These are phyloP conservation scores for Apeltes quadracus DNA, from an alignment of 2,113 vertebrate species.

Conservation along the genomic window DNA sequence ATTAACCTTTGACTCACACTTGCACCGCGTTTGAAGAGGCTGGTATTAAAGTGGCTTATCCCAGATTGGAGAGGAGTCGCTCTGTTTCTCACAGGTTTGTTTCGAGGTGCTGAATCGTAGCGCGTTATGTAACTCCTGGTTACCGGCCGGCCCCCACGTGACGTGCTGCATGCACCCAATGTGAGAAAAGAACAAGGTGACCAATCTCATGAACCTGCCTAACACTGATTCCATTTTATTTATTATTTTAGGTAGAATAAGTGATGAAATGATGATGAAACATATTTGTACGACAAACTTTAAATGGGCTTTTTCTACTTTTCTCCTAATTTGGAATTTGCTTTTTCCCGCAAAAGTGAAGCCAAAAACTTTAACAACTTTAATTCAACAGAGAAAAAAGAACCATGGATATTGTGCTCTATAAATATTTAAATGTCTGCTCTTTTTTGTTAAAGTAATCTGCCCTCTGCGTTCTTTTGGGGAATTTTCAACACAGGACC, in stretches of 20 bases:
- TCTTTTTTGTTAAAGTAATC: neutral
- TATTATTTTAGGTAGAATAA: neutral
- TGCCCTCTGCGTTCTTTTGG: neutral
- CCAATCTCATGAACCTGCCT: neutral
- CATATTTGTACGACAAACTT: neutral
- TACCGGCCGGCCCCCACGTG: constrained; percentile 23
- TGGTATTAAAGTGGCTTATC: constrained; percentile 80
- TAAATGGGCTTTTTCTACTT: neutral
- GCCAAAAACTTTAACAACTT: neutral
- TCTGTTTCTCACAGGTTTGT: constrained; percentile 76
- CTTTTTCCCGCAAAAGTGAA: neutral
- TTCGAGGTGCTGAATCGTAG: constrained; percentile 58
- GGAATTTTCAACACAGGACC: neutral
- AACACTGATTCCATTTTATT: neutral
- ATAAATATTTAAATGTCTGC: neutral
- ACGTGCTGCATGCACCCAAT: neutral
- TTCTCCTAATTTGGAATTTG: neutral
- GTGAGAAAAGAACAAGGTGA: neutral
- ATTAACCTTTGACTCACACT: constrained; percentile 84
- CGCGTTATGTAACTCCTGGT: constrained; percentile 61
- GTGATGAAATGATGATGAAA: neutral
- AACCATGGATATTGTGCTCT: neutral
- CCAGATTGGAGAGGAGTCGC: constrained; percentile 63
- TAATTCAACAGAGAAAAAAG: neutral
- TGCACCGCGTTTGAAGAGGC: constrained; percentile 80